Evolutionary conservation across 2,113 vertebrate species (phyloP).

Genomic region (Eublepharis macularius): DNA sequence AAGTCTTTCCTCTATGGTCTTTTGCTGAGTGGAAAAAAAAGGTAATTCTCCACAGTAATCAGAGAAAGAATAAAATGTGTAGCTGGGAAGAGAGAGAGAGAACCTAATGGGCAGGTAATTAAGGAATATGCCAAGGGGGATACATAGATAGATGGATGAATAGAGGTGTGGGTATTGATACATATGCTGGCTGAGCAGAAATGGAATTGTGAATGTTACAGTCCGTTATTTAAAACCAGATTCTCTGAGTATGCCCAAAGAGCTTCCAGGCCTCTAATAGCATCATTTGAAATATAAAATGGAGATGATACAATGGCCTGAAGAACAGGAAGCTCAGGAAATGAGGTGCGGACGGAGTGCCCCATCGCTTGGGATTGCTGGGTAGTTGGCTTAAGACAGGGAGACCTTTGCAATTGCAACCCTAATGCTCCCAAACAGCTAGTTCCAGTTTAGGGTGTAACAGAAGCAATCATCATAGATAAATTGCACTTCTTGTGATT

Average conservation of each 20-base stretch:
- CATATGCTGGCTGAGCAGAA: slow-evolving; percentile 31
- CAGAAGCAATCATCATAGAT: no score
- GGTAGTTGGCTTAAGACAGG: no score
- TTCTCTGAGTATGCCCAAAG: slow-evolving; percentile 29
- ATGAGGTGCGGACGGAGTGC: rapidly evolving
- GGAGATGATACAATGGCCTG: not conserved
- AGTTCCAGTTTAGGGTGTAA: no score
- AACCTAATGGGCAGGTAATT: slow-evolving; percentile 61
- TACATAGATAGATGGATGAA: slow-evolving; percentile 38
- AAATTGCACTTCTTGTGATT: no score
- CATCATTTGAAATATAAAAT: slow-evolving; percentile 34
- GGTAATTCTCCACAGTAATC: not conserved
- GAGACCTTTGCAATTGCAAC: not conserved
- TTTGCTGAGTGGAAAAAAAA: slow-evolving; percentile 19
- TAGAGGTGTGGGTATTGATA: slow-evolving; percentile 26
- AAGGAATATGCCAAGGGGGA: slow-evolving; percentile 47
- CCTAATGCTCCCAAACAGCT: not conserved
- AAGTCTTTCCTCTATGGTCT: rapidly evolving
- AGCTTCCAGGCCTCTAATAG: not conserved
- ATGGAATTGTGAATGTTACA: slow-evolving; percentile 5
- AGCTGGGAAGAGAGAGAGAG: slow-evolving; percentile 32
- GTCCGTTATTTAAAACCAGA: slow-evolving; percentile 43
- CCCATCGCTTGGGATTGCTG: no score
- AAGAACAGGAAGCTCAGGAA: not conserved
- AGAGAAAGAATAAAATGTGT: slow-evolving; percentile 33